phyloP scores from a whole-genome alignment of 2,113 vertebrate species.

The Turdus rufiventris region DNA sequence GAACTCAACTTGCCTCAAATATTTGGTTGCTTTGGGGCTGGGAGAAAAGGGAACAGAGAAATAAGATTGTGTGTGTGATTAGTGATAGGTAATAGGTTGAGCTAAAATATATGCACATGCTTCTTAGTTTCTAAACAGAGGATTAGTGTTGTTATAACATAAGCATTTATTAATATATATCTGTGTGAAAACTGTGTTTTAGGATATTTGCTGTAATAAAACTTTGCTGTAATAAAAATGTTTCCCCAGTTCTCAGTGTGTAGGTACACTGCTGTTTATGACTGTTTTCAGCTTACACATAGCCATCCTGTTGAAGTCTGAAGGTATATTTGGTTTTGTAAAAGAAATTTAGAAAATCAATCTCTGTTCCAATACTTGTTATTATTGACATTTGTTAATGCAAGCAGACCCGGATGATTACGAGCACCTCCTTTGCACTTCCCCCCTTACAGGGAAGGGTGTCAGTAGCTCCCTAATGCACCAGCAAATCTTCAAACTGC shows the following conservation, averaged over 20 bases:
- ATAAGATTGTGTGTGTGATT: neutral
- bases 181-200: neutral
- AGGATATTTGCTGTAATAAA: neutral
- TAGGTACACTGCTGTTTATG: neutral
- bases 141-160: neutral
- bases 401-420: neutral
- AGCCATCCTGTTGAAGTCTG: neutral
- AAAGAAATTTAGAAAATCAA: neutral
- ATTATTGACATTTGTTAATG: neutral
- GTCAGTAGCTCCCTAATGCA: neutral
- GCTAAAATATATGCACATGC: neutral
- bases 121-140: neutral
- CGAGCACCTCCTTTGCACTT: neutral
- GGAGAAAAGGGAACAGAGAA: neutral
- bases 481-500: neutral
- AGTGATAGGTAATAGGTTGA: neutral
- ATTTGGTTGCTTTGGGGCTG: neutral
- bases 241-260: neutral
- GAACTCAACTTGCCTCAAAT: neutral
- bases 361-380: neutral
- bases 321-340: neutral
- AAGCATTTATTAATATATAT: neutral
- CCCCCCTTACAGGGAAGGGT: neutral
- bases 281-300: neutral
- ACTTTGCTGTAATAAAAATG: neutral